Evolutionary conservation across 2,888 invertebrate genomes (phyloP).

Genomic region (Sarcophaga variegata): DNA sequence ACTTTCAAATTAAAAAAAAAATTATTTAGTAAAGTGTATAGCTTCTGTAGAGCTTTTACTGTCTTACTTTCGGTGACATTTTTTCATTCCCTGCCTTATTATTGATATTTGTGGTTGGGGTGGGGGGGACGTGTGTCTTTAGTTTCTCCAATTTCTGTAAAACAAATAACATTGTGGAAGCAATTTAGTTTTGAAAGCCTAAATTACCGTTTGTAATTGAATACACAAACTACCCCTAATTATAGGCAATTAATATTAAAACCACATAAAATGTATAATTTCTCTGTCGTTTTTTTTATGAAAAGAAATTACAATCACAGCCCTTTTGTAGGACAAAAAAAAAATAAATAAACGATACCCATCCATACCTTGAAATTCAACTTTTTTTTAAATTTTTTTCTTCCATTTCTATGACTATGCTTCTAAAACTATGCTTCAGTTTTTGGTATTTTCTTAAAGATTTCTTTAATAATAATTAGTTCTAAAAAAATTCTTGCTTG

Average conservation of each 20-base stretch:
- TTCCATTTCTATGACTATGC: neutral
- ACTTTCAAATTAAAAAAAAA: too few species aligned
- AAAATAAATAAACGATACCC: too few species aligned
- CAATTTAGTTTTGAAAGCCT: slow-evolving; percentile 22
- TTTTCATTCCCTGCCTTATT: neutral
- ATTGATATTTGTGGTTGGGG: neutral
- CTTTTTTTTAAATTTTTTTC: neutral
- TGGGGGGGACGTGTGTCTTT: neutral
- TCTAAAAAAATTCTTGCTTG: too few species aligned
- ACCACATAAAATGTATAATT: slow-evolving; percentile 73
- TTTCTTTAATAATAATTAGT: too few species aligned
- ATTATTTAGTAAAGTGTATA: neutral
- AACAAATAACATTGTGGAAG: neutral
- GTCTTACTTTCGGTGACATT: neutral
- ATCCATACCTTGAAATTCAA: neutral
- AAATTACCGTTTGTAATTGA: too few species aligned
- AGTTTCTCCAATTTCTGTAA: too few species aligned
- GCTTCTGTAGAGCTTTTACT: neutral
- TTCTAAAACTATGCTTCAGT: neutral
- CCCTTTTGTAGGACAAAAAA: neutral
- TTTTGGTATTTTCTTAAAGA: neutral
- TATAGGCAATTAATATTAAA: slow-evolving; percentile 79
- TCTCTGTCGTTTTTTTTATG: slow-evolving; percentile 51
- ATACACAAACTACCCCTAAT: slow-evolving; percentile 72
- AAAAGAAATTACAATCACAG: neutral